These are phyloP conservation scores for Hypomecis punctinalis DNA, from an alignment of 2,888 invertebrate genomes.

Conservation along the genomic window DNA sequence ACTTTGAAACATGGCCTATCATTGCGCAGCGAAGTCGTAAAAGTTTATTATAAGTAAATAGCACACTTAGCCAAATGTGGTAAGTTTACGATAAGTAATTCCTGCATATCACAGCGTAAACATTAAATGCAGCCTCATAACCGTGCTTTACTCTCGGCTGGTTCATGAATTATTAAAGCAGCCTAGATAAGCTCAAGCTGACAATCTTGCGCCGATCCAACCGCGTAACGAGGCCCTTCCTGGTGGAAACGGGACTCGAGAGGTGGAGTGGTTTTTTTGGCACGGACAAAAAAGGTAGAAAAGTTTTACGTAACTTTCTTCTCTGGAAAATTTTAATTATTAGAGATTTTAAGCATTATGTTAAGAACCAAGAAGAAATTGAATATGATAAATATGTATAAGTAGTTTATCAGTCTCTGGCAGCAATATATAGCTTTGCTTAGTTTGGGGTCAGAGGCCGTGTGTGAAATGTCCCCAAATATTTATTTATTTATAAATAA, in stretches of 20 bases:
- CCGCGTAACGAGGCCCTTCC: slow-evolving; percentile 13
- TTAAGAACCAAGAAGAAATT: no score
- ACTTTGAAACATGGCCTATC: no score
- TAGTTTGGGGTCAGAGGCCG: no score
- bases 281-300: not conserved
- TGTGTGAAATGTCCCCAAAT: no score
- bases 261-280: slow-evolving; percentile 2
- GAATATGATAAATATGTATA: no score
- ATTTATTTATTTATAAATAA: no score
- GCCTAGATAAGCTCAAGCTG: slow-evolving; percentile 19
- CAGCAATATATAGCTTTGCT: no score
- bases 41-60: not conserved
- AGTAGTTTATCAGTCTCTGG: no score
- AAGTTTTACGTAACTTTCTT: not conserved
- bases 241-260: slow-evolving; percentile 2
- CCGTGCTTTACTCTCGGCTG: slow-evolving; percentile 7
- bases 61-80: not conserved
- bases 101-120: slow-evolving; percentile 8
- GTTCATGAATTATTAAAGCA: slow-evolving; percentile 22
- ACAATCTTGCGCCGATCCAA: slow-evolving; percentile 22
- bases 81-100: slow-evolving; percentile 6
- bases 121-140: slow-evolving; percentile 20
- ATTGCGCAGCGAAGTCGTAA: not conserved
- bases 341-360: no score
- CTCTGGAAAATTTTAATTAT: not conserved